phyloP scores from a whole-genome alignment of 2,113 vertebrate species.

The Sclerurus mexicanus region DNA sequence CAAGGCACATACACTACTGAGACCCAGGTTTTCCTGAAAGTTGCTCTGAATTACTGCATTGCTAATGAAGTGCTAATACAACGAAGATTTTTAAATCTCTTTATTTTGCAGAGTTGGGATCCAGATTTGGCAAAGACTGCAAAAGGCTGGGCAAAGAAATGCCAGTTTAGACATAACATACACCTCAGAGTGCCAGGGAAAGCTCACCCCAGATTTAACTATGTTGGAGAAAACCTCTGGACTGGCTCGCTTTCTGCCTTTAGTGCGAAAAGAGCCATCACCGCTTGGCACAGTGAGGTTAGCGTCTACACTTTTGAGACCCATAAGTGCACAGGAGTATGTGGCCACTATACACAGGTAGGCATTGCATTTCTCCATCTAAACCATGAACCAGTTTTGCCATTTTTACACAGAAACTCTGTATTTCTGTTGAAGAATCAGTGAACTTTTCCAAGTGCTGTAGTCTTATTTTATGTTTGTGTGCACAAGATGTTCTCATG shows the following conservation, averaged over 20 bases:
- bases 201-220: constrained; percentile 19
- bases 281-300: background rate
- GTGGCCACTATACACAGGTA: constrained; percentile 68
- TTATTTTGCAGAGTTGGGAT: constrained; percentile 65
- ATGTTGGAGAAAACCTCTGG: constrained; percentile 65
- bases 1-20: background rate
- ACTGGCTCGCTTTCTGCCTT: background rate
- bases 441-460: background rate
- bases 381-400: background rate
- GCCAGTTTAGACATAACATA: constrained; percentile 29
- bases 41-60: background rate
- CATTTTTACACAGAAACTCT: background rate
- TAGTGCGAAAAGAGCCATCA: background rate
- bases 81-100: background rate
- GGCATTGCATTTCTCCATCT: background rate
- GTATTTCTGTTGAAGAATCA: background rate
- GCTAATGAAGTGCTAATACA: background rate
- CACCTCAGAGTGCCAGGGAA: background rate
- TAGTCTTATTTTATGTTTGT: background rate
- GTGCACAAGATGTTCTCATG: background rate
- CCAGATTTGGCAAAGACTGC: constrained; percentile 61
- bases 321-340: background rate
- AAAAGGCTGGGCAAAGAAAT: constrained; percentile 42
- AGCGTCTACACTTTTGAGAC: background rate
- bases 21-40: background rate